These are phyloP conservation scores for Rhorus exstirpatorius DNA, from an alignment of 2,888 invertebrate species.

Conservation along the genomic window DNA sequence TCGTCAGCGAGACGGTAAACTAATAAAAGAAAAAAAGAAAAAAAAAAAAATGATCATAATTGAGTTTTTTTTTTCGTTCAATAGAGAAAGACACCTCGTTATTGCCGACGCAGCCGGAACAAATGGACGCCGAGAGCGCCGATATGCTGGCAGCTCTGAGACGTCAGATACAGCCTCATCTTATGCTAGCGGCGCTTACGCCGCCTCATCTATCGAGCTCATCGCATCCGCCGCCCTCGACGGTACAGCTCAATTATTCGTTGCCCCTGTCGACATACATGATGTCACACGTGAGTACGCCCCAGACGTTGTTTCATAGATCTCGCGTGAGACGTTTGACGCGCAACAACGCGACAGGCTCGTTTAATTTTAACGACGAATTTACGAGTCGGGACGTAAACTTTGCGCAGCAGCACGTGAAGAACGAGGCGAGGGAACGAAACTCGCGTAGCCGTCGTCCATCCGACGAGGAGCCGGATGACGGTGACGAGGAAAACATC, in stretches of 20 bases:
- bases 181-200: constrained; percentile 89
- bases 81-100: constrained; percentile 80
- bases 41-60: too few species aligned
- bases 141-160: constrained; percentile 91
- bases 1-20: too few species aligned
- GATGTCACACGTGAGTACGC: constrained; percentile 83
- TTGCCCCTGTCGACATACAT: constrained; percentile 82
- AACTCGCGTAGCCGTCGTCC: constrained; percentile 77
- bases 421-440: constrained; percentile 81
- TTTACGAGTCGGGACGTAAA: constrained; percentile 71
- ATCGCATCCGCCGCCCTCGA: constrained; percentile 78
- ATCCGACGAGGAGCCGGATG: constrained; percentile 81
- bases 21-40: too few species aligned
- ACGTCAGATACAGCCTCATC: constrained; percentile 90
- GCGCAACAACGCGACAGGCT: constrained; percentile 59
- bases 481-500: constrained; percentile 87
- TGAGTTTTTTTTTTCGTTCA: too few species aligned
- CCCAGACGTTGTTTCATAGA: constrained; percentile 75
- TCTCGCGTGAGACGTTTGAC: constrained; percentile 73
- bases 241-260: constrained; percentile 81
- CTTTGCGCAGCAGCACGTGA: constrained; percentile 81
- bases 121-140: constrained; percentile 87
- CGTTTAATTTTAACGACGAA: too few species aligned
- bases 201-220: constrained; percentile 82
- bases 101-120: constrained; percentile 78